Base-by-base conservation (phyloP, 2,888 invertebrate genomes). In the Melikaiella ostensackeni region DNA sequence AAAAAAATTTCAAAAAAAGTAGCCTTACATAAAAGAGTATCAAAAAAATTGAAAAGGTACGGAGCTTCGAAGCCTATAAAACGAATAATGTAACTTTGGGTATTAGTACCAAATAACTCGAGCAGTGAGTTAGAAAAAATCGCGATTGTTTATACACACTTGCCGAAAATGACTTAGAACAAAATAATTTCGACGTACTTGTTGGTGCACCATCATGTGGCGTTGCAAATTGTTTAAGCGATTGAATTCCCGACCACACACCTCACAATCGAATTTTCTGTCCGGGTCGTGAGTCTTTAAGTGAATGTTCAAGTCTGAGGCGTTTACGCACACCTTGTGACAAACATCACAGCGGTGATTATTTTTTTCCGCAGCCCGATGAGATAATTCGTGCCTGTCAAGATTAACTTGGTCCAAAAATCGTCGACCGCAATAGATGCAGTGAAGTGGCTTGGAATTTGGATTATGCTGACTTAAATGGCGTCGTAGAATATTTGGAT, bases 281-380 rank as follows among this genome's bases (percentile, higher is more conserved):
- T 91, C 91, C 61, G 90, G 89, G 84, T 92, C 91, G 76, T 91
- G 91, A 80, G 90, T 90, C 82, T 91, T 92, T 83, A 90, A 91
- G 81, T 93, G 93, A 61, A 91, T 85, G 82, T 89, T 92, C 63
- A 93, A 86, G 77, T 93, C 92, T 90, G 92, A 83, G 91, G 93
- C 33, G 4, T 92, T 91, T 19, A 92, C 90, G 77, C 94, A 94
- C 0, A 93, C 90, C 79, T 93, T 94, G 64, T 92, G 92, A 83
- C 94, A 94, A 75, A 93, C 87, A 1, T 91, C 89, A 82, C 94
- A 94, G 0, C 89, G 84, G 76, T 92, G 93, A 9, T 92, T 92
- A 73, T 86, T 84, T 77, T 89, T 87, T 77, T 91, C 91, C 38
- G 87, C 89, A 74, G 89, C 90, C 78, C 92, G 87, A 81, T 92